Conservation (phyloP, 2,888 invertebrate species). For the Zaprionus obscuricornis region DNA sequence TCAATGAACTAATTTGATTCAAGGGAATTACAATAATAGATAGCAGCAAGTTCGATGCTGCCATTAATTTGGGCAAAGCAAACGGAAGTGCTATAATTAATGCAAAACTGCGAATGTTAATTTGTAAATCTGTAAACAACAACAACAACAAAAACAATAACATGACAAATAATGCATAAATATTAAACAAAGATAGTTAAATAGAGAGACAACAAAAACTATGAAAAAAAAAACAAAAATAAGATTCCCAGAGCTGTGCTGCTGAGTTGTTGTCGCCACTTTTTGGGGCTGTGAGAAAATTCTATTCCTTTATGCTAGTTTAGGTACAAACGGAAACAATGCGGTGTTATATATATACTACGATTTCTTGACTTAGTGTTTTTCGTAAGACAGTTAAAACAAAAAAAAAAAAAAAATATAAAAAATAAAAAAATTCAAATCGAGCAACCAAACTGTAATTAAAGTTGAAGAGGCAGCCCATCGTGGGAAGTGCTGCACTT, state of each 20-base stretch:
- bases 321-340: conserved; percentile 64
- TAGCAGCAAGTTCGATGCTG: conserved; percentile 31
- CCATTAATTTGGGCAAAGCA: conserved; percentile 34
- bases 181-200: conserved; percentile 59
- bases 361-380: conserved; percentile 63
- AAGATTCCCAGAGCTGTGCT: conserved; percentile 54
- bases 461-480: conserved; percentile 65
- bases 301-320: conserved; percentile 63
- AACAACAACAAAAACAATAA: conserved; percentile 30
- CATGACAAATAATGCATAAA: conserved; percentile 66
- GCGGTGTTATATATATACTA: conserved; percentile 43
- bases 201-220: too few relatives aligned
- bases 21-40: too few relatives aligned
- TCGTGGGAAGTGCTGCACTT: conserved; percentile 74
- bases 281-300: conserved; percentile 77
- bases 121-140: conserved; percentile 67
- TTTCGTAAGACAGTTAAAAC: conserved; percentile 55
- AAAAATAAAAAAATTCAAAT: conserved; percentile 65
- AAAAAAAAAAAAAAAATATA: too few relatives aligned
- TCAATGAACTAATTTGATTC: too few relatives aligned
- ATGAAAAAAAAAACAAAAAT: conserved; percentile 12
- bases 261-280: conserved; percentile 33
- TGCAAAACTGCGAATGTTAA: conserved; percentile 71
- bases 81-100: conserved; percentile 74
- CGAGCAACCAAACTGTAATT: conserved; percentile 70